These are phyloP conservation scores for Pissodes strobi DNA, from an alignment of 1,140 invertebrate genomes.

Conservation along the genomic window DNA sequence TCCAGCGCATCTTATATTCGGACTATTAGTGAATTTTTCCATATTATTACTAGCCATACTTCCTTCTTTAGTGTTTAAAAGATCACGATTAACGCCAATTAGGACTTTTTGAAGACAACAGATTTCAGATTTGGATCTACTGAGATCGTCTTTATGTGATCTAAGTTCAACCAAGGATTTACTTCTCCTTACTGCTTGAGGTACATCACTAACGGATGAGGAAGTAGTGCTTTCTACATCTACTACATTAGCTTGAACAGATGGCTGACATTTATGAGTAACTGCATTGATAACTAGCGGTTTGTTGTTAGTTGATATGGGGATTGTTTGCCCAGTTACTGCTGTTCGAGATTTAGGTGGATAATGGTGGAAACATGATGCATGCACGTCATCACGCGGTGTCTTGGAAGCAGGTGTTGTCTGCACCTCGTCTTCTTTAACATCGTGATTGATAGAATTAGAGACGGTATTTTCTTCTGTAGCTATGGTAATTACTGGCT, in stretches of 20 bases:
- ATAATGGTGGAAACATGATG: background rate
- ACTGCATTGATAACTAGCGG: background rate
- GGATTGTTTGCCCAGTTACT: background rate
- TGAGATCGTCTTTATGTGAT: background rate
- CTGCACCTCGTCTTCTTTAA: background rate
- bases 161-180: conserved; percentile 15
- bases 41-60: conserved; percentile 16
- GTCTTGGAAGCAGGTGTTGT: background rate
- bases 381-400: background rate
- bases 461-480: background rate
- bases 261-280: background rate
- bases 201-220: conserved; percentile 16
- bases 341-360: background rate
- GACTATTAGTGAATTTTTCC: conserved; percentile 30
- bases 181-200: background rate
- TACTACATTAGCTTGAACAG: background rate
- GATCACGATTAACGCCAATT: background rate
- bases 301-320: background rate
- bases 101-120: background rate
- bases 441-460: background rate
- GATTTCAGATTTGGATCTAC: conserved; percentile 17
- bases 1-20: conserved; percentile 6
- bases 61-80: background rate
- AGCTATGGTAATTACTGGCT: background rate
- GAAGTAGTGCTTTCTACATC: background rate